Evolutionary conservation across 1,140 invertebrate species (phyloP), one percentile per base, ranked within the genome.

Genomic region (Drosophila kanapiae): DNA sequence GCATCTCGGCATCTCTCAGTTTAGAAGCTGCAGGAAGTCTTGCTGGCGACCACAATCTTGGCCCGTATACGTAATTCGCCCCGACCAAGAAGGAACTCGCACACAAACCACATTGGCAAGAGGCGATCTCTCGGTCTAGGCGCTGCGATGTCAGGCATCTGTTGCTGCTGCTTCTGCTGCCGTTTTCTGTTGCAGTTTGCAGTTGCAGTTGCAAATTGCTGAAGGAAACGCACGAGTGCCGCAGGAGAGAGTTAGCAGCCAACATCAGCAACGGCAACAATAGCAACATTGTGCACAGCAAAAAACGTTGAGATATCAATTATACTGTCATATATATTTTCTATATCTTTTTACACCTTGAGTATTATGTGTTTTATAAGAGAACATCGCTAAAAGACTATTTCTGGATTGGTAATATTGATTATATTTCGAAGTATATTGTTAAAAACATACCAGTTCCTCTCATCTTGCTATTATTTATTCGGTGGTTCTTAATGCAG

Each of bases 201-300:
- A 83, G 69, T 40, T 54, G 51, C 33, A 83, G 69, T 69, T 80
- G 85, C 74, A 81, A 88, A 88, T 88, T 90, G 84, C 84, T 88
- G 77, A 87, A 87, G 84, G 84, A 87, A 88, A 87, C 85, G 85
- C 84, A 87, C 84, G 84, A 87, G 84, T 90, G 85, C 70, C 62
- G 67, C 69, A 90, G 83, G 70, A 78, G 79, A 88, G 80, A 74
- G 72, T 64, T 47, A 48, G 53, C 67, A 56, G 31, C 31, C 43
- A 57, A 11, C 37, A 31, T 54, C 37, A 18, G 35, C 47, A 6
- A 42, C 51, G 18, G 38, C 58, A 67, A 29, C 62, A 67, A 40
- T 45, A 54, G 62, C 67, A 16, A 54, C 23, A 7, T 13, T 53
- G 10, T 38, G 38, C 33, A 33, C 13, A 18, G 45, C 13, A 18